phyloP scores from a whole-genome alignment of 2,888 invertebrate genomes.

The Euproctis similis region DNA sequence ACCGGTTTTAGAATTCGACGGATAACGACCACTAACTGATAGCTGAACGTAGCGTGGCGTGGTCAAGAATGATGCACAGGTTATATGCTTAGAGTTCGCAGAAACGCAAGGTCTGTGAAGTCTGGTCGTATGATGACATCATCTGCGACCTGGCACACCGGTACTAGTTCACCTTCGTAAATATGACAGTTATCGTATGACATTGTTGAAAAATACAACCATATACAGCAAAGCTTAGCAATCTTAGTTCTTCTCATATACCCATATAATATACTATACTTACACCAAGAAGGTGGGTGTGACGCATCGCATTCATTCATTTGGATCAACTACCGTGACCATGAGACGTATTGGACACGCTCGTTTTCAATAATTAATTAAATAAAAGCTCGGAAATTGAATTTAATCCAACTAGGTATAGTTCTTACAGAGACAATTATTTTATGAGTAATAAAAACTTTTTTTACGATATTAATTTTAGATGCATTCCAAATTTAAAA shows the following conservation, averaged over 20 bases:
- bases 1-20: conserved; percentile 53
- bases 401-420: no score
- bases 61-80: conserved; percentile 60
- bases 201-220: conserved; percentile 16
- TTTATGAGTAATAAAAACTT: no score
- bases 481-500: no score
- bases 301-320: conserved; percentile 27
- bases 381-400: no score
- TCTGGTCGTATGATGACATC: conserved; percentile 65
- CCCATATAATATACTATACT: no score
- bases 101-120: conserved; percentile 58
- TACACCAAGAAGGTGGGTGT: conserved; percentile 26
- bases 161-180: conserved; percentile 57
- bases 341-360: conserved; percentile 42
- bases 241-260: no score
- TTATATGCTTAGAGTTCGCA: conserved; percentile 60
- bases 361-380: conserved; percentile 57
- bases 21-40: conserved; percentile 44
- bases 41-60: conserved; percentile 39
- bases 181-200: conserved; percentile 23
- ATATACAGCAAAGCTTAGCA: conserved; percentile 14
- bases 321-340: conserved; percentile 6
- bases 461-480: no score
- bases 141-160: conserved; percentile 37
- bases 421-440: no score